Conservation (phyloP, 2,888 invertebrate genomes). For the Eristalinus sepulchralis region DNA sequence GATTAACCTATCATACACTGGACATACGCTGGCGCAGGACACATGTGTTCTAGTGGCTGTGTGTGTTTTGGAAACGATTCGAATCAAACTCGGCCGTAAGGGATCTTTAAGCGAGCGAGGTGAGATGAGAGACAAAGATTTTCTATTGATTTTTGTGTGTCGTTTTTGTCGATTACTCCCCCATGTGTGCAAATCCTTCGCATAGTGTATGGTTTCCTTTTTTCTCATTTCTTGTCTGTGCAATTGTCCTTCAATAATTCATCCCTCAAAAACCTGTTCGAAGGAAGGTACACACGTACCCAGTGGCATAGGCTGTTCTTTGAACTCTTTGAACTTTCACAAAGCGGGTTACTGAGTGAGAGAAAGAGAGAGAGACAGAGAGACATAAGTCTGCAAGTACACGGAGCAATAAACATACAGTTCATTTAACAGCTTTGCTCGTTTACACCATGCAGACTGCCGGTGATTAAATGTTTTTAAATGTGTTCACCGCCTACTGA, state of each 20-base stretch:
- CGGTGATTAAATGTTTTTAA: not conserved
- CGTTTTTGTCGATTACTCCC: not conserved
- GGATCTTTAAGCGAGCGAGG: slow-evolving; percentile 82
- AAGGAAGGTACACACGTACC: not conserved
- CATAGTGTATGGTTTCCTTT: not conserved
- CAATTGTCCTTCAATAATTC: not conserved
- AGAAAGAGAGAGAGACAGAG: not conserved
- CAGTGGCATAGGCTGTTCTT: not conserved
- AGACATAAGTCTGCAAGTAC: not conserved
- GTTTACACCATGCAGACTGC: not conserved
- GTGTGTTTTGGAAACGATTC: slow-evolving; percentile 89
- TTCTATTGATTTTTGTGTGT: not conserved
- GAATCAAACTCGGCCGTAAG: slow-evolving; percentile 91
- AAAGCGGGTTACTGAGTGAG: not conserved
- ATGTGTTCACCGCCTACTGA: not conserved
- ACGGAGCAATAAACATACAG: not conserved
- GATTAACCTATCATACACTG: slow-evolving; percentile 89
- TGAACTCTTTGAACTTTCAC: not conserved
- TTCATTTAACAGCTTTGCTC: not conserved
- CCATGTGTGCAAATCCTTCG: not conserved
- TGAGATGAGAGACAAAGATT: slow-evolving; percentile 66
- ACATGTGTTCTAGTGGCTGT: slow-evolving; percentile 89
- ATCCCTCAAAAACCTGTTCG: not conserved
- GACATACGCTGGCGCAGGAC: slow-evolving; percentile 89
- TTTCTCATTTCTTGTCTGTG: not conserved